Percentiles rank a stretch among this genome's conserved stretches.
Evolutionary conservation across 2,113 vertebrate species (phyloP).

Genomic region (Narcine bancroftii): DNA sequence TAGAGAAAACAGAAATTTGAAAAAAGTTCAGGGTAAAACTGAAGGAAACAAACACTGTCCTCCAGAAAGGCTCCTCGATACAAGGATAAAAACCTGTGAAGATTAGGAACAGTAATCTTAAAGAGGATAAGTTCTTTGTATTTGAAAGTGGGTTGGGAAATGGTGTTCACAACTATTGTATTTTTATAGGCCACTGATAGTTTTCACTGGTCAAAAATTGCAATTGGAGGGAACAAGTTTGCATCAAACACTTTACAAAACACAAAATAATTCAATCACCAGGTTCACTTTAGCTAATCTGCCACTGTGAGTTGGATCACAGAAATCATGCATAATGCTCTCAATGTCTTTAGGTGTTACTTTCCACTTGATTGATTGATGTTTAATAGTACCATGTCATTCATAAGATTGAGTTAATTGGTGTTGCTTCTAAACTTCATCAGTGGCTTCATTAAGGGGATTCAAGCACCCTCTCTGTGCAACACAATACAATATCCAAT

Average conservation of each 20-base stretch:
- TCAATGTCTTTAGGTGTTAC: neutral
- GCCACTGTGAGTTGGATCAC: neutral
- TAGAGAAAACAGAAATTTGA: neutral
- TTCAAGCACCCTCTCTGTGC: neutral
- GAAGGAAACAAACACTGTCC: neutral
- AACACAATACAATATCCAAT: neutral
- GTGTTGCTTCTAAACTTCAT: neutral
- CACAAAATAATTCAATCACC: neutral
- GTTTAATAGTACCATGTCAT: neutral
- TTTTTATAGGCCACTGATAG: neutral
- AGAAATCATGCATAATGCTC: neutral
- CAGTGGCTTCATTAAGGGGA: neutral
- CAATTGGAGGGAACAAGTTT: neutral
- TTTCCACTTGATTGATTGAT: neutral
- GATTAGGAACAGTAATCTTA: neutral
- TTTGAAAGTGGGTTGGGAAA: neutral
- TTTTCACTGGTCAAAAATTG: neutral
- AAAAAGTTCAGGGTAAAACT: neutral
- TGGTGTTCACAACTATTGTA: no score
- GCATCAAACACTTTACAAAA: neutral
- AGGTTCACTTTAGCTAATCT: neutral
- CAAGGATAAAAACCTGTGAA: neutral
- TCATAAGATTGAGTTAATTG: neutral
- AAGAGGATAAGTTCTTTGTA: neutral
- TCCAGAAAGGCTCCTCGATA: neutral